Conservation (phyloP, 2,113 vertebrate species). For the Microtus oregoni region DNA sequence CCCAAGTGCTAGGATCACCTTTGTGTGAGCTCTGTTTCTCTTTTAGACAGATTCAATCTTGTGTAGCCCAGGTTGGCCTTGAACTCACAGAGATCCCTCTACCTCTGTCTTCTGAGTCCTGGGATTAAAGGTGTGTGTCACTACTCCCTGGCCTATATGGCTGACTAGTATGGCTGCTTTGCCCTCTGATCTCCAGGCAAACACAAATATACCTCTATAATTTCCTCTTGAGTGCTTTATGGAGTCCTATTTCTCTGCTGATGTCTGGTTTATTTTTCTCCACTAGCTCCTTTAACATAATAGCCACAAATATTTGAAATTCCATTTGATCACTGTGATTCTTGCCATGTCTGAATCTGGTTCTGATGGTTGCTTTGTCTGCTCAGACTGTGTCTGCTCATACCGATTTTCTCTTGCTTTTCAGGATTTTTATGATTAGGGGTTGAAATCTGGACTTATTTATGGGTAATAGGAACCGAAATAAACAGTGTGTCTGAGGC, state of each 20-base stretch:
- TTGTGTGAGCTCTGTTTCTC: too few relatives aligned
- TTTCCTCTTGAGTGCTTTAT: background rate
- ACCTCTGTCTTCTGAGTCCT: too few relatives aligned
- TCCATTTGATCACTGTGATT: background rate
- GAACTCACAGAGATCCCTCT: too few relatives aligned
- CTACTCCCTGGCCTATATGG: too few relatives aligned
- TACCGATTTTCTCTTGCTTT: background rate
- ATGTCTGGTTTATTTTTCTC: background rate
- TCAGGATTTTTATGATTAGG: background rate
- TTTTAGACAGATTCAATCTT: too few relatives aligned
- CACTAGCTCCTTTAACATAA: background rate
- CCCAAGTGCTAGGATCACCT: too few relatives aligned
- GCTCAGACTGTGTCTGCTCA: background rate
- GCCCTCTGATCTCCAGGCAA: too few relatives aligned
- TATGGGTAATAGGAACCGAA: background rate
- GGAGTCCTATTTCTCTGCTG: background rate
- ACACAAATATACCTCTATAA: too few relatives aligned
- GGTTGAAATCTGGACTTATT: background rate
- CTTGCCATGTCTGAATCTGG: background rate
- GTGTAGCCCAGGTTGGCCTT: too few relatives aligned
- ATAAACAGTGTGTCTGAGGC: background rate
- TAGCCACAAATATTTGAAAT: slow-evolving; percentile 5
- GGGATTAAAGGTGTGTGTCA: too few relatives aligned
- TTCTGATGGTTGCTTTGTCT: background rate
- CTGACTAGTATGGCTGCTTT: too few relatives aligned